Percentiles rank a stretch among this genome's conserved stretches.
These are phyloP conservation scores for Tricholauxania praeusta DNA, from an alignment of 2,888 invertebrate species.

Conservation along the genomic window DNA sequence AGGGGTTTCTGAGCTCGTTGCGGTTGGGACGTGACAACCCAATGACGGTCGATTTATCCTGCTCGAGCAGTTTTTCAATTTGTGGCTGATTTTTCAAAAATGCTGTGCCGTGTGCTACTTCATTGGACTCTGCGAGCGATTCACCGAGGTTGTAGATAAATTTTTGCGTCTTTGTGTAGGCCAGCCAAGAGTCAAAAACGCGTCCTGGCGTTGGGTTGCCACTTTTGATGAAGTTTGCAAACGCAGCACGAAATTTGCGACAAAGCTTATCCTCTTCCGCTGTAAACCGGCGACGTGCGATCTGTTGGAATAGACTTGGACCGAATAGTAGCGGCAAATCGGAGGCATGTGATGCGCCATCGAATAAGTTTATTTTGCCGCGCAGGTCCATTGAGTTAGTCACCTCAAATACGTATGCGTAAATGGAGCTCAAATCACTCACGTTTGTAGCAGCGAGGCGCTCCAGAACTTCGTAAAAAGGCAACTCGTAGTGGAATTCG, in stretches of 20 bases:
- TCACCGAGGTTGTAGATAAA: constrained; percentile 64
- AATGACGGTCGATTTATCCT: constrained; percentile 40
- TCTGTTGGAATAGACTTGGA: constrained; percentile 75
- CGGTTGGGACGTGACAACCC: constrained; percentile 55
- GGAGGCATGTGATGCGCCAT: constrained; percentile 76
- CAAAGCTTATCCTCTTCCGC: constrained; percentile 73
- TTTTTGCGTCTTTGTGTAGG: constrained; percentile 68
- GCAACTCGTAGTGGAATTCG: constrained; percentile 64
- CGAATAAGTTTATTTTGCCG: constrained; percentile 65
- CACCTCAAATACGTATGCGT: constrained; percentile 65
- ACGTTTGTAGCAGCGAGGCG: constrained; percentile 47
- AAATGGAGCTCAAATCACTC: constrained; percentile 45
- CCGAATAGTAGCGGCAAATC: constrained; percentile 77
- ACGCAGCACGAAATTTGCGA: constrained; percentile 69
- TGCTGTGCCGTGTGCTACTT: constrained; percentile 29
- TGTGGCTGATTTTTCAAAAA: constrained; percentile 55
- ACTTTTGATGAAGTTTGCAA: constrained; percentile 71
- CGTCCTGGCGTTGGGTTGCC: constrained; percentile 72
- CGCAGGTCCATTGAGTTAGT: constrained; percentile 67
- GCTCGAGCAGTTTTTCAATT: constrained; percentile 59
- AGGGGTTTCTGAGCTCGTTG: constrained; percentile 53
- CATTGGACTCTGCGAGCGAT: constrained; percentile 30
- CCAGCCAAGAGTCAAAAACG: constrained; percentile 72
- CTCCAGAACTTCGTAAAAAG: constrained; percentile 61
- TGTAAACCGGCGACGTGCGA: constrained; percentile 74